Evolutionary conservation across 2,113 vertebrate genomes (phyloP).

Genomic region (Arvicanthis niloticus): DNA sequence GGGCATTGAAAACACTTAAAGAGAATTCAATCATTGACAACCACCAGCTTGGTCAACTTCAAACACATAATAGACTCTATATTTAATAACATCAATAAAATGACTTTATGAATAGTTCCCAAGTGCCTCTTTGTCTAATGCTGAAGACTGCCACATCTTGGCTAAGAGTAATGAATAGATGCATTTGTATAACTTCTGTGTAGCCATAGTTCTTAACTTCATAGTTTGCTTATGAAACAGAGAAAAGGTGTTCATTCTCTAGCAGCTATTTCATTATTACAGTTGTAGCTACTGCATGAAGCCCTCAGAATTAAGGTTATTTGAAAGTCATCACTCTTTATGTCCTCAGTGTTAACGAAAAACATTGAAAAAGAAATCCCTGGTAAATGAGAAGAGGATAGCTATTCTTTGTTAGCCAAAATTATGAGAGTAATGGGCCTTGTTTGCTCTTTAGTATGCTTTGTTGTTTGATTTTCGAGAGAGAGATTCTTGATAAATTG

Average conservation of each 20-base stretch:
- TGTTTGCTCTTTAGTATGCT: slow-evolving; percentile 1
- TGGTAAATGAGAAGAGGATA: slow-evolving; percentile 32
- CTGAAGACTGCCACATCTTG: slow-evolving; percentile 14
- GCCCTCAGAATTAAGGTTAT: slow-evolving; percentile 39
- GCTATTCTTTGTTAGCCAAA: slow-evolving; percentile 45
- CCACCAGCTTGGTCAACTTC: slow-evolving; percentile 10
- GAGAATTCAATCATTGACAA: slow-evolving; percentile 48
- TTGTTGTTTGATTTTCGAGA: background rate
- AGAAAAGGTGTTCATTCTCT: slow-evolving; percentile 48
- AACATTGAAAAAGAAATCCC: slow-evolving; percentile 17
- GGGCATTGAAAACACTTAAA: slow-evolving; percentile 34
- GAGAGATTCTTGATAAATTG: background rate
- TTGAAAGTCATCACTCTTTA: slow-evolving; percentile 41
- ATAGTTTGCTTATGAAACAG: slow-evolving; percentile 64
- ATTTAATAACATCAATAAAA: slow-evolving; percentile 64
- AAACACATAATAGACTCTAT: slow-evolving; percentile 50
- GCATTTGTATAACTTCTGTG: slow-evolving; percentile 52
- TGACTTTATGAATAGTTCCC: slow-evolving; percentile 46
- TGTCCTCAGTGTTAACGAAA: slow-evolving; percentile 32
- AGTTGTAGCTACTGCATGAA: slow-evolving; percentile 49
- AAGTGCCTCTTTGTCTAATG: slow-evolving; percentile 51
- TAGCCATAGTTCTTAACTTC: slow-evolving; percentile 52
- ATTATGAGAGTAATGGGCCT: background rate
- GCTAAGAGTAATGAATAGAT: slow-evolving; percentile 51
- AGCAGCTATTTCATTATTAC: slow-evolving; percentile 58